A percentile compares a stretch with the other conserved stretches of the same genome.
Evolutionary conservation across 2,113 vertebrate species (phyloP).

Genomic region (Halcyon malimbica): DNA sequence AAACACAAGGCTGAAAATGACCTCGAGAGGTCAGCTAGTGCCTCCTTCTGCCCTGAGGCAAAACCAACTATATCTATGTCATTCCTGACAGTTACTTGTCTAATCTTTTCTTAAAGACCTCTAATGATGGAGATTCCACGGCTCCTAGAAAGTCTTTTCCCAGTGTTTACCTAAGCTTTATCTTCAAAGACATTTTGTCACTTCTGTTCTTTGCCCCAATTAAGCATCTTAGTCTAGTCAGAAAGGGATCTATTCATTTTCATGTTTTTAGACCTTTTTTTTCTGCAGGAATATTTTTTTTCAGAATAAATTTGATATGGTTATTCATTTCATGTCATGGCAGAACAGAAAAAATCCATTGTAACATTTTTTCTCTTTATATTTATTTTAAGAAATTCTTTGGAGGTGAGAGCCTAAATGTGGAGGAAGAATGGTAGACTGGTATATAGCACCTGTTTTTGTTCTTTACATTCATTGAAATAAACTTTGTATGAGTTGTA

Average conservation of each 20-base stretch:
- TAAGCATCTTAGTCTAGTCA: background rate
- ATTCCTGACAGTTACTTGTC: background rate
- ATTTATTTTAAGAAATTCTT: background rate
- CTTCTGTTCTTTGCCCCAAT: background rate
- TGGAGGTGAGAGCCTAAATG: background rate
- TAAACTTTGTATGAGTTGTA: background rate
- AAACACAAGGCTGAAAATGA: slow-evolving; percentile 5
- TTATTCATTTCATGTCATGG: background rate
- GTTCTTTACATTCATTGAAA: background rate
- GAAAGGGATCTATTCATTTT: background rate
- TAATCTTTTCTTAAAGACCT: background rate
- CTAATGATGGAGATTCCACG: background rate
- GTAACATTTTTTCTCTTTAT: background rate
- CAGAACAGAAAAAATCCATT: background rate
- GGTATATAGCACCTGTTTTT: background rate
- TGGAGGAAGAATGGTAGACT: background rate
- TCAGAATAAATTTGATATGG: background rate
- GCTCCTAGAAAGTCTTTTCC: background rate
- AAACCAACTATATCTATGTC: background rate
- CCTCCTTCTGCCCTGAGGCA: background rate
- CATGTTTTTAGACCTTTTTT: background rate
- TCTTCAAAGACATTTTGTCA: background rate
- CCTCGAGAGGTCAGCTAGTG: background rate
- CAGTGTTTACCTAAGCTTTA: background rate
- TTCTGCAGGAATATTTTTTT: background rate